Percentiles rank a stretch among this genome's conserved stretches.
These are phyloP conservation scores for Camptogramma bilineatum DNA, from an alignment of 2,888 invertebrate species.

Conservation along the genomic window DNA sequence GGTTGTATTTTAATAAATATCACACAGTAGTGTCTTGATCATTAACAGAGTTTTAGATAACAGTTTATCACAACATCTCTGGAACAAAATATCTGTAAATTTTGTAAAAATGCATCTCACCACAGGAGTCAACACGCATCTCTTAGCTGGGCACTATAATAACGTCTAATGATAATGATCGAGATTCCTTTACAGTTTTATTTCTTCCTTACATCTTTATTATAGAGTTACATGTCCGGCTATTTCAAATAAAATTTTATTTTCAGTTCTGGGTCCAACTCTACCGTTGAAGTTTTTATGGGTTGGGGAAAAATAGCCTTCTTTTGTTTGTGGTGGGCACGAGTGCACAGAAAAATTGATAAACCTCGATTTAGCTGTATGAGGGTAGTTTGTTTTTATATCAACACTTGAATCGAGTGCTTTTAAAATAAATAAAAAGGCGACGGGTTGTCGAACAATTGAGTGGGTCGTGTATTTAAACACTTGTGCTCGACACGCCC, in stretches of 20 bases:
- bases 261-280: neutral
- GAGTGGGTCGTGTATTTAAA: neutral
- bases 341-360: slow-evolving; percentile 40
- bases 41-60: too few relatives aligned
- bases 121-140: too few relatives aligned
- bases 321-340: slow-evolving; percentile 39
- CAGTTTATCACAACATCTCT: too few relatives aligned
- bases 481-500: neutral
- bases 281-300: slow-evolving; percentile 36
- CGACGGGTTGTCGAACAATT: neutral
- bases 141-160: too few relatives aligned
- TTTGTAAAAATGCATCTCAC: too few relatives aligned
- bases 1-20: too few relatives aligned
- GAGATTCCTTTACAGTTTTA: too few relatives aligned
- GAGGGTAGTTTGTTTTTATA: slow-evolving; percentile 3
- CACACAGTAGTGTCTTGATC: too few relatives aligned
- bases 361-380: slow-evolving; percentile 21
- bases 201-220: too few relatives aligned
- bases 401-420: slow-evolving; percentile 2
- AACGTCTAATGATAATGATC: too few relatives aligned
- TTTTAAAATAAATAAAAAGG: neutral
- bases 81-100: too few relatives aligned
- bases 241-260: neutral
- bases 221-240: neutral
- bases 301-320: slow-evolving; percentile 35